phyloP scores from a whole-genome alignment of 2,888 invertebrate species.

The Drosophila setosimentum region DNA sequence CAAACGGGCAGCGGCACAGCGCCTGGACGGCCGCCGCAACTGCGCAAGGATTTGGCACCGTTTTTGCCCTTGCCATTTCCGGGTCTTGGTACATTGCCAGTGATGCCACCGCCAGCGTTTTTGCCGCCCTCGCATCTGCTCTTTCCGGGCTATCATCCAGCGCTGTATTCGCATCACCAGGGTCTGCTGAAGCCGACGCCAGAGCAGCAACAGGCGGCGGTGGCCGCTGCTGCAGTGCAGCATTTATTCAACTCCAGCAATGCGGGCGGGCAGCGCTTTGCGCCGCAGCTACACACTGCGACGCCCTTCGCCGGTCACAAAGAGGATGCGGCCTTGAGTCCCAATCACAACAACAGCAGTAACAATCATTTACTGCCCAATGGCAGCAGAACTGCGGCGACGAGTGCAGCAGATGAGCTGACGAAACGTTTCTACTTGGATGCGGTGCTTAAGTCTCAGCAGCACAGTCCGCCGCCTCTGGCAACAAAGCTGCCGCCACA shows the following conservation, averaged over 20 bases:
- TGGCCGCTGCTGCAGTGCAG: constrained; percentile 81
- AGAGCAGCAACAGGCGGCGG: constrained; percentile 82
- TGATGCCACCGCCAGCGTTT: constrained; percentile 88
- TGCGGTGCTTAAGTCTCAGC: constrained; percentile 90
- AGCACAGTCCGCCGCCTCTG: constrained; percentile 81
- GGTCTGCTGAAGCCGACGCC: constrained; percentile 83
- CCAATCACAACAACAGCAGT: constrained; percentile 84
- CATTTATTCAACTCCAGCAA: constrained; percentile 79
- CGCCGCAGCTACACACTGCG: constrained; percentile 64
- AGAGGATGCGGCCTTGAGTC: constrained; percentile 37
- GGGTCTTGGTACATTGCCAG: constrained; percentile 87
- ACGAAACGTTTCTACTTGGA: constrained; percentile 91
- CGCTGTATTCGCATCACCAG: constrained; percentile 86
- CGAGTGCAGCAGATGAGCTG: constrained; percentile 87
- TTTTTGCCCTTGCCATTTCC: constrained; percentile 90
- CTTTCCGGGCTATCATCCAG: constrained; percentile 88
- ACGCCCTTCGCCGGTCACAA: constrained; percentile 54
- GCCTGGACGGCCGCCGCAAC: constrained; percentile 83
- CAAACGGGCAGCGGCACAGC: constrained; percentile 42
- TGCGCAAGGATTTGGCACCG: constrained; percentile 86
- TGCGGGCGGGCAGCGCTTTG: constrained; percentile 65
- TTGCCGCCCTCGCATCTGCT: constrained; percentile 87
- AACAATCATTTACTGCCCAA: constrained; percentile 84
- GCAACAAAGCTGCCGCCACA: constrained; percentile 73
- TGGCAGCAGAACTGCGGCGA: constrained; percentile 87